Evolutionary conservation across 2,797 vertebrate genomes (phyloP), one percentile per base, ranked within the genome.

Genomic region (Myotis myotis): DNA sequence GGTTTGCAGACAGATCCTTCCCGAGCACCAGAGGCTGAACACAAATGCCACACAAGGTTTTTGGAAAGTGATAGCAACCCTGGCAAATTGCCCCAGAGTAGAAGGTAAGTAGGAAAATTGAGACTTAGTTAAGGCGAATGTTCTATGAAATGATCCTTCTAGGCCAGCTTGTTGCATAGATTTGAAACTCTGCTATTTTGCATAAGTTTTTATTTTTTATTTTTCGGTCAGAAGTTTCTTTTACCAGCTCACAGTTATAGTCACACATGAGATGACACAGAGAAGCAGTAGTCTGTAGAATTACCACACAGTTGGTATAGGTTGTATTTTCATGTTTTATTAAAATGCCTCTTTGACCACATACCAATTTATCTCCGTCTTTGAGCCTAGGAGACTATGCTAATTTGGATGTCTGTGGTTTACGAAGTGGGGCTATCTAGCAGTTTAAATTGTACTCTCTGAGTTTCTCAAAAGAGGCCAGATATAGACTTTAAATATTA

Each of bases 321-420:
- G 47, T 25, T 87, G 68, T 16, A 72, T 95, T 92, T 94, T 90
- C 57, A 70, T 15, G 41, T 89, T 97, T 93, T 87, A 90, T 84
- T 93, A 84, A 94, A 97, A 92, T 94, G 92, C 82, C 89, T 90
- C 62, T 94, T 91, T 93, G 86, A 80, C 79, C 80, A 85, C 89
- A 81, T 70, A 84, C 51, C 55, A 64, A 87, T 89, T 82, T 79
- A 84, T 89, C 75, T 87, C 49, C 20, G 5, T 85, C 70, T 81
- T 92, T 79, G 82, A 94, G 64, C 79, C 72, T 79, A 22, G 64
- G 64, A 88, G 53, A 55, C 51, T 66, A n/a, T 68, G 62, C 38
- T 96, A 84, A 95, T 84, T 95, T 96, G 82, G 71, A 93, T 74
- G 55, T 87, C 88, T 93, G 87, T 94, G 93, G 87, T 84, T 95